Evolutionary conservation across 2,797 vertebrate genomes (phyloP).

Genomic region (Rhabdophis nuchalis): DNA sequence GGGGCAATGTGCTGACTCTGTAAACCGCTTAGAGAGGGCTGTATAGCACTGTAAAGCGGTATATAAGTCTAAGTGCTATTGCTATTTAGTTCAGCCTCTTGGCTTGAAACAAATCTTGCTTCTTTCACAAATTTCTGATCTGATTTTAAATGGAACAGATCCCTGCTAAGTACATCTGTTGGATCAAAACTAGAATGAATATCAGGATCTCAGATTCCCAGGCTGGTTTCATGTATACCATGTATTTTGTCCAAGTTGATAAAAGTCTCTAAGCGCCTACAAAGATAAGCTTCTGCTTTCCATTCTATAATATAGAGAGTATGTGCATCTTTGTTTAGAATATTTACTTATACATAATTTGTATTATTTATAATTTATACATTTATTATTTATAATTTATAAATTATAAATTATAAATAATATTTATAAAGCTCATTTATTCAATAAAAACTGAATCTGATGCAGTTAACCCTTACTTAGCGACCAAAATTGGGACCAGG

Average conservation of each 20-base stretch:
- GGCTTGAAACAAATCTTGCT: neutral
- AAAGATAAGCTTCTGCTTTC: neutral
- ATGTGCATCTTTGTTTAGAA: neutral
- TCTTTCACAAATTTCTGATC: neutral
- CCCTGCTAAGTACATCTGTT: neutral
- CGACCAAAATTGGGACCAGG: neutral
- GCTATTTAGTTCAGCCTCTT: neutral
- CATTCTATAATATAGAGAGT: neutral
- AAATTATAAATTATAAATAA: neutral
- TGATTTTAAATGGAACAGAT: neutral
- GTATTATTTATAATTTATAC: neutral
- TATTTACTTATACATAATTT: neutral
- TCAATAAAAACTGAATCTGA: neutral
- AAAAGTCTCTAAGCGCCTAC: neutral
- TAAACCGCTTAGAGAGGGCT: too few species aligned
- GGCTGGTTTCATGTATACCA: neutral
- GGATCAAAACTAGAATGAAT: neutral
- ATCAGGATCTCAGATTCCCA: neutral
- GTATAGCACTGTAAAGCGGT: too few species aligned
- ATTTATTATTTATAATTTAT: too few species aligned
- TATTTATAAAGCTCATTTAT: neutral
- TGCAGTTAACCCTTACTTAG: neutral
- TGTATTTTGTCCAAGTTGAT: neutral
- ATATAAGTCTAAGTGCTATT: too few species aligned
- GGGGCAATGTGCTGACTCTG: too few species aligned